Percentiles rank a stretch among this genome's conserved stretches.
These are phyloP conservation scores for Hyles vespertilio DNA, from an alignment of 1,140 invertebrate genomes.

Conservation along the genomic window DNA sequence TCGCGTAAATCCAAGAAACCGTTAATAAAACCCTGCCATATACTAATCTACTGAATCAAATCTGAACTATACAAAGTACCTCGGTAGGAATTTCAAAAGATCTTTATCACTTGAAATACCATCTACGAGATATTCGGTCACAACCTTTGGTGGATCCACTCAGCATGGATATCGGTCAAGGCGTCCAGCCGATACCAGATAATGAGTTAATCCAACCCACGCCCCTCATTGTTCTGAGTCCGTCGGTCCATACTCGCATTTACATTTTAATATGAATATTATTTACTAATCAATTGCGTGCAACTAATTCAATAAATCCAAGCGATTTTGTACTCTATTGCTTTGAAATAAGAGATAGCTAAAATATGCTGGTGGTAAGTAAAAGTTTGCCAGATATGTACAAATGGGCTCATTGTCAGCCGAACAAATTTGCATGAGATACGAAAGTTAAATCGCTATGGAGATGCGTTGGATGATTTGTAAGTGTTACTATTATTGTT, in stretches of 20 bases:
- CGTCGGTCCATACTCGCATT: conserved; percentile 54
- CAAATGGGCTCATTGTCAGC: conserved; percentile 68
- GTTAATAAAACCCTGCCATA: too few relatives aligned
- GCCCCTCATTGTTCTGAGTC: conserved; percentile 64
- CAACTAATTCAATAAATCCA: conserved; percentile 9
- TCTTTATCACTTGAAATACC: too few relatives aligned
- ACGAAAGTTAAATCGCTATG: conserved; percentile 52
- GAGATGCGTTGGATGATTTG: conserved; percentile 36
- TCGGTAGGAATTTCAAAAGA: too few relatives aligned
- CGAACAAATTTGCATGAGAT: conserved; percentile 67
- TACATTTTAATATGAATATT: conserved; percentile 65
- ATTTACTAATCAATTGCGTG: conserved; percentile 23
- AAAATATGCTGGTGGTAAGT: conserved; percentile 2
- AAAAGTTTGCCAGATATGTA: conserved; percentile 29
- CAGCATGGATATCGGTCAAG: conserved; percentile 68
- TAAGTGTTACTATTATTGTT: conserved; percentile 18
- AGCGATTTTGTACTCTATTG: conserved; percentile 7
- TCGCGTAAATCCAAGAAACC: too few relatives aligned
- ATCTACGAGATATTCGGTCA: neutral
- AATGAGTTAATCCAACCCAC: conserved; percentile 68
- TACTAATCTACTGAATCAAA: too few relatives aligned
- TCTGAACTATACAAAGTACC: too few relatives aligned
- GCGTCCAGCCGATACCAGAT: conserved; percentile 55
- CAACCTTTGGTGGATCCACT: conserved; percentile 12
- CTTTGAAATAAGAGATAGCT: neutral